Evolutionary conservation across 2,888 invertebrate genomes (phyloP).

Genomic region (Apotomis betuletana): DNA sequence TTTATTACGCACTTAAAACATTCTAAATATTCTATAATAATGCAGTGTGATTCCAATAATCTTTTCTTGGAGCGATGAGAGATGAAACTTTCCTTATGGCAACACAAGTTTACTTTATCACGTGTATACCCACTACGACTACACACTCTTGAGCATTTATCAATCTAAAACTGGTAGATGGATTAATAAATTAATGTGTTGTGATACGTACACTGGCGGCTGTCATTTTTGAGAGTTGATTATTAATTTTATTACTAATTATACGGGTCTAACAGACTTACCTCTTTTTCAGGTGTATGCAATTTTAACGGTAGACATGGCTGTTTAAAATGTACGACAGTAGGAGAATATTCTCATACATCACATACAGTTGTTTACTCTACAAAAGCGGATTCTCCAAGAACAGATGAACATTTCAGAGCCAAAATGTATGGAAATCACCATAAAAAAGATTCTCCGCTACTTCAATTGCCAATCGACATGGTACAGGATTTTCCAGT

Average conservation of each 20-base stretch:
- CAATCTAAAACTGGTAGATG: constrained; percentile 2
- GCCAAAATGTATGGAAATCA: constrained; percentile 2
- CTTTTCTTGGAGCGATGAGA: constrained; percentile 3
- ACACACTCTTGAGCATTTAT: constrained; percentile 1
- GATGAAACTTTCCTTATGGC: constrained; percentile 2
- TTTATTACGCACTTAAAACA: not conserved
- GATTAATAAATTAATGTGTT: not conserved
- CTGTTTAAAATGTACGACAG: constrained; percentile 45
- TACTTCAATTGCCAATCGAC: constrained; percentile 30
- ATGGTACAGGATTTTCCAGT: constrained; percentile 29
- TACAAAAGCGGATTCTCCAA: not conserved
- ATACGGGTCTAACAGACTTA: too few species aligned
- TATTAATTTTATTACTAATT: constrained; percentile 6
- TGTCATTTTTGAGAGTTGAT: not conserved
- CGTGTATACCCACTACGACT: too few species aligned
- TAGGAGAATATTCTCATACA: constrained; percentile 44
- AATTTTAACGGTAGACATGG: constrained; percentile 46
- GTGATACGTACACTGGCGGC: not conserved
- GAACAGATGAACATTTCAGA: constrained; percentile 40
- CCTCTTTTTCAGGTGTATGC: constrained; percentile 41
- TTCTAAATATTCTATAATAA: constrained; percentile 1
- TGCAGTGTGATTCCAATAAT: constrained; percentile 3
- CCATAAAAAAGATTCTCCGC: constrained; percentile 32
- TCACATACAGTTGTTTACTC: constrained; percentile 45
- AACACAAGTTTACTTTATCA: not conserved